These are phyloP conservation scores for Rhinoderma darwinii DNA, from an alignment of 2,113 vertebrate genomes.

Conservation along the genomic window DNA sequence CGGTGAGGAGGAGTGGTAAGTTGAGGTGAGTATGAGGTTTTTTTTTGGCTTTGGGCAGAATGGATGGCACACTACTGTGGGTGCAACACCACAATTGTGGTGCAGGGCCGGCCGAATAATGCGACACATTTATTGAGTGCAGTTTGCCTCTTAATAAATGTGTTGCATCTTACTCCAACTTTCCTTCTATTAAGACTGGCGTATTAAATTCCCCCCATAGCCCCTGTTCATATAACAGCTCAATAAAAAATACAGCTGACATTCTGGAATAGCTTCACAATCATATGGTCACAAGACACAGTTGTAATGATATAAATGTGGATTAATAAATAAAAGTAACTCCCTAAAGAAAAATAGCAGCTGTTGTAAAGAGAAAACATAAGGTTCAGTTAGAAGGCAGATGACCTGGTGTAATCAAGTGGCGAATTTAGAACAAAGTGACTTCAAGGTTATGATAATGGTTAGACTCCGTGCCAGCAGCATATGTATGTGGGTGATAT, in stretches of 20 bases:
- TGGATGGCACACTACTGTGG: too few species aligned
- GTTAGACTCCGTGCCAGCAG: neutral
- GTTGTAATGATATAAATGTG: constrained; percentile 18
- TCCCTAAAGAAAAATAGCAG: constrained; percentile 44
- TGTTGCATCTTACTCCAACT: too few species aligned
- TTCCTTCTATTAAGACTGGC: too few species aligned
- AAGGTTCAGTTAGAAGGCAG: constrained; percentile 24
- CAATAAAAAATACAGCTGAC: neutral
- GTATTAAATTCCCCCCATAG: too few species aligned
- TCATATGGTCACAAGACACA: neutral
- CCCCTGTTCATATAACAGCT: neutral
- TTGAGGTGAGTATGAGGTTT: too few species aligned
- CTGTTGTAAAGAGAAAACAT: constrained; percentile 46
- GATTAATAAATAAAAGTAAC: constrained; percentile 19
- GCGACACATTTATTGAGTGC: too few species aligned
- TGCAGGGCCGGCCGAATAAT: too few species aligned
- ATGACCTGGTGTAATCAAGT: constrained; percentile 46
- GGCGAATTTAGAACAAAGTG: constrained; percentile 33
- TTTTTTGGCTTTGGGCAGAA: too few species aligned
- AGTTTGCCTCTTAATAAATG: too few species aligned
- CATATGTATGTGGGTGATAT: neutral
- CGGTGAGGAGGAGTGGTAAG: too few species aligned
- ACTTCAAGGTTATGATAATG: constrained; percentile 36
- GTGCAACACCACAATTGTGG: too few species aligned
- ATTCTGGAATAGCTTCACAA: neutral